Percentiles rank a stretch among this genome's conserved stretches.
Evolutionary conservation across 2,888 invertebrate genomes (phyloP).

Genomic region (Nematopogon swammerdamellus): DNA sequence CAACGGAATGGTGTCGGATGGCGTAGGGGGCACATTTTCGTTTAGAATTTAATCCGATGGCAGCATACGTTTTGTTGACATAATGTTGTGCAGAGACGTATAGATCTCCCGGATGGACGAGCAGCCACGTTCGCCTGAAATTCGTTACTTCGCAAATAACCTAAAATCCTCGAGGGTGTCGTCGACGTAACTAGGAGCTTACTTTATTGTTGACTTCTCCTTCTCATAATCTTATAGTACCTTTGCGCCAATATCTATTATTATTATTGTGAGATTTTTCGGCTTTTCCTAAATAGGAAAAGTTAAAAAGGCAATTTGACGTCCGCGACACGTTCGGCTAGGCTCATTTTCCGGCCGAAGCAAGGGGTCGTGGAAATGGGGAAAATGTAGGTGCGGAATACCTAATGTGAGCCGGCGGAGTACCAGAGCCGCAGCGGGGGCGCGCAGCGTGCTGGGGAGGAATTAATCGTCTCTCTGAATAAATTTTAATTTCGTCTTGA

Average conservation of each 20-base stretch:
- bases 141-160: too few species aligned
- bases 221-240: constrained; percentile 2
- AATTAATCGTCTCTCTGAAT: constrained; percentile 17
- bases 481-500: constrained; percentile 50
- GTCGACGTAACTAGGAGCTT: neutral
- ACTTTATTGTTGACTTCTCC: neutral
- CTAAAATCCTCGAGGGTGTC: neutral
- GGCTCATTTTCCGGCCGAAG: constrained; percentile 11
- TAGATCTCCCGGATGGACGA: neutral
- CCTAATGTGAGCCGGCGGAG: constrained; percentile 5
- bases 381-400: constrained; percentile 8
- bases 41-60: neutral
- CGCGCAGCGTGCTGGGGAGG: neutral
- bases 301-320: constrained; percentile 55
- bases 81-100: neutral
- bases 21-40: neutral
- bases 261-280: constrained; percentile 47
- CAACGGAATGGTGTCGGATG: constrained; percentile 6
- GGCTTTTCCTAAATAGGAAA: constrained; percentile 51
- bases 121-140: neutral
- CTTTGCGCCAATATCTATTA: constrained; percentile 19
- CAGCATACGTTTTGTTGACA: neutral
- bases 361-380: constrained; percentile 6
- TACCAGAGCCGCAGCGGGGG: neutral
- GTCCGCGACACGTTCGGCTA: constrained; percentile 37